Percentiles rank a stretch among this genome's conserved stretches.
Evolutionary conservation across 2,888 invertebrate genomes (phyloP).

Genomic region (Dasypogon diadema): DNA sequence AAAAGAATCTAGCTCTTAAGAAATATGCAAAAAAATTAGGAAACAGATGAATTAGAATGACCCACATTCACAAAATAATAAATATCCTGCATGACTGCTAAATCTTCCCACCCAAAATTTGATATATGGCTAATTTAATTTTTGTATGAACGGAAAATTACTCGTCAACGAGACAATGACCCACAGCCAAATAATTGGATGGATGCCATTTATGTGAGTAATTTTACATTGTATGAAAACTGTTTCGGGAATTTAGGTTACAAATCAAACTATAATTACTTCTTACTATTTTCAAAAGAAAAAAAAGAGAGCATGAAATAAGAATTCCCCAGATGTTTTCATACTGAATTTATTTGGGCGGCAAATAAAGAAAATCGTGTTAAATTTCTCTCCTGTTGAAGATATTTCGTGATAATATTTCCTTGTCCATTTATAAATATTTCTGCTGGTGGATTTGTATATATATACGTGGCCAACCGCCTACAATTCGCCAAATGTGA

Average conservation of each 20-base stretch:
- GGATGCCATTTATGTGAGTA: background rate
- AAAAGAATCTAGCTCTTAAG: too few species aligned
- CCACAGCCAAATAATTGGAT: constrained; percentile 4
- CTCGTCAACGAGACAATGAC: constrained; percentile 27
- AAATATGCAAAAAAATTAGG: too few species aligned
- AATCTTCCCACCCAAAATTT: constrained; percentile 9
- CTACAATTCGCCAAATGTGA: background rate
- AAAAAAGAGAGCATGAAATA: background rate
- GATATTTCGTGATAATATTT: too few species aligned
- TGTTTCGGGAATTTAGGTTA: background rate
- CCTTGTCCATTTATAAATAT: too few species aligned
- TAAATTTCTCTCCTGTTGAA: too few species aligned
- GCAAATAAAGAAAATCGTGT: background rate
- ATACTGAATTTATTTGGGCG: too few species aligned
- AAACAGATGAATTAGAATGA: too few species aligned
- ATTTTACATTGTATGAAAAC: background rate
- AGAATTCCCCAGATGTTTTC: too few species aligned
- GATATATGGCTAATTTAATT: background rate
- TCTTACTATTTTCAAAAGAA: too few species aligned
- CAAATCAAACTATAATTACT: too few species aligned
- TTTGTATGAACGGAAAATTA: constrained; percentile 13
- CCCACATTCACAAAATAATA: too few species aligned
- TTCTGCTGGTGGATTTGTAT: background rate
- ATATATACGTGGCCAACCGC: background rate
- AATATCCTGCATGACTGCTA: too few species aligned